Percentiles rank a stretch among this genome's conserved stretches.
Conservation (phyloP, 2,797 vertebrate genomes). For the Chloroceryle amazona region DNA sequence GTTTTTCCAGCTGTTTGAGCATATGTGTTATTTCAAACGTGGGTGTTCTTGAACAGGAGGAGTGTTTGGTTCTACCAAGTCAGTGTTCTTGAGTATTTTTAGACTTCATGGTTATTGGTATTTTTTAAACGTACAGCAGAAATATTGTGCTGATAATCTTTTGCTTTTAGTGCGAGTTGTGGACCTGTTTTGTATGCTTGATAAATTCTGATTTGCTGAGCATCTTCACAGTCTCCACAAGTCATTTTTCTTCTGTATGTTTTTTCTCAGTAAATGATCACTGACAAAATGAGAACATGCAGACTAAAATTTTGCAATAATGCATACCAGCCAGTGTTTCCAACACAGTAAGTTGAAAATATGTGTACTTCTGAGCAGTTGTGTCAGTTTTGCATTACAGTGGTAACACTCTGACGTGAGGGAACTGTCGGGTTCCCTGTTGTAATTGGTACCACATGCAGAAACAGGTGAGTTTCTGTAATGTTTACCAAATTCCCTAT, state of each 20-base stretch:
- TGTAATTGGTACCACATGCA: not conserved
- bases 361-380: not conserved
- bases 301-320: not conserved
- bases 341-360: not conserved
- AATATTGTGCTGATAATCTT: not conserved
- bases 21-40: not conserved
- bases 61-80: not conserved
- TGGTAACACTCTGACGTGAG: not conserved
- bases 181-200: not conserved
- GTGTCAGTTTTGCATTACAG: not conserved
- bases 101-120: not conserved
- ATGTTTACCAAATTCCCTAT: not conserved
- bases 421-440: not conserved
- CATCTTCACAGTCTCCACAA: not conserved
- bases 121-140: not conserved
- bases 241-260: not conserved
- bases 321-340: not conserved
- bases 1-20: not conserved
- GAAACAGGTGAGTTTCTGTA: not conserved
- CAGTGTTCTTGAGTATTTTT: not conserved
- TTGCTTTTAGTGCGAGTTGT: not conserved
- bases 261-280: not conserved
- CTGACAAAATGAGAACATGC: not conserved
- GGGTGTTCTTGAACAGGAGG: not conserved
- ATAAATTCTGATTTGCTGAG: not conserved